A percentile compares a stretch with the other conserved stretches of the same genome.
phyloP scores from a whole-genome alignment of 1,140 invertebrate species.

The Drosophila azteca region DNA sequence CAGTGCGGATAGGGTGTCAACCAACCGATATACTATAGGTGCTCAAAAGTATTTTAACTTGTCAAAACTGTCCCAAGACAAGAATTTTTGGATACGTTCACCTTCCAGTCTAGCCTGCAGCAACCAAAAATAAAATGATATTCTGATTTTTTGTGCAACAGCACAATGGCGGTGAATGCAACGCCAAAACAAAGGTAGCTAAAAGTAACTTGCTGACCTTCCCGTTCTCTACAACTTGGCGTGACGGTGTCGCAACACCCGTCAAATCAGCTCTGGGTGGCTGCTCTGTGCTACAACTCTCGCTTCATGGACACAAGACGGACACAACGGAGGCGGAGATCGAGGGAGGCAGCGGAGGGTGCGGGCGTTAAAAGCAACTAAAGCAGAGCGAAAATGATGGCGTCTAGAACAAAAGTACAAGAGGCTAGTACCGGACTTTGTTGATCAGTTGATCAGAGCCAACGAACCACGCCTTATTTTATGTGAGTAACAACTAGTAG shows the following conservation, averaged over 20 bases:
- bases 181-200: slow-evolving; percentile 11
- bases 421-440: slow-evolving; percentile 24
- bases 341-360: background rate
- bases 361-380: slow-evolving; percentile 5
- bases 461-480: slow-evolving; percentile 34
- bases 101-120: too few relatives aligned
- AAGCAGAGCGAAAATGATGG: slow-evolving; percentile 20
- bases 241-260: slow-evolving; percentile 62
- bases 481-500: background rate
- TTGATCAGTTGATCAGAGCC: background rate
- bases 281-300: slow-evolving; percentile 2
- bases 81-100: too few relatives aligned
- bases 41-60: too few relatives aligned
- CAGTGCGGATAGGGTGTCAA: background rate
- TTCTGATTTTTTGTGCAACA: slow-evolving; percentile 7
- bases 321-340: slow-evolving; percentile 8
- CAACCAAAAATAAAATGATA: background rate
- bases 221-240: slow-evolving; percentile 54
- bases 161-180: slow-evolving; percentile 24
- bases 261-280: slow-evolving; percentile 15
- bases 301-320: background rate
- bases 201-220: slow-evolving; percentile 61
- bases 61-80: too few relatives aligned
- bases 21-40: too few relatives aligned
- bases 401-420: slow-evolving; percentile 34